phyloP scores from a whole-genome alignment of 2,888 invertebrate genomes.

The Dusona sp. region DNA sequence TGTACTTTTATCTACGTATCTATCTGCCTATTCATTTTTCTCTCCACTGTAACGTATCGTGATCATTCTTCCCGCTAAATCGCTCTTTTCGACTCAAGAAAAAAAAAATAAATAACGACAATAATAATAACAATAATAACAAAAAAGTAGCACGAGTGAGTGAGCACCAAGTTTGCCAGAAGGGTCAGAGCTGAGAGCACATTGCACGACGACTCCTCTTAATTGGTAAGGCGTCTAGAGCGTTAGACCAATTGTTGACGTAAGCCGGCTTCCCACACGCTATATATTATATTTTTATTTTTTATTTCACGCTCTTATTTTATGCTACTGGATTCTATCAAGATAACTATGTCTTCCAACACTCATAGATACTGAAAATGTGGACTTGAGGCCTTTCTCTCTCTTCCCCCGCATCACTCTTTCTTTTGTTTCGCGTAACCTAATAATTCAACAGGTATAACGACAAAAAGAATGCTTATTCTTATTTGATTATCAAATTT shows the following conservation, averaged over 20 bases:
- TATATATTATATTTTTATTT: constrained; percentile 43
- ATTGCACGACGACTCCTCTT: constrained; percentile 73
- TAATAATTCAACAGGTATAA: not conserved
- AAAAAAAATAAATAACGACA: constrained; percentile 13
- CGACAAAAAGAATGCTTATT: not conserved
- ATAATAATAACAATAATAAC: constrained; percentile 12
- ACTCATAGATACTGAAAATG: not conserved
- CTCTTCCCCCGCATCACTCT: not conserved
- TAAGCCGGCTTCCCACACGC: constrained; percentile 77
- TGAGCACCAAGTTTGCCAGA: constrained; percentile 30
- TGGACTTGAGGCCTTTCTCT: not conserved
- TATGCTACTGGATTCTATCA: constrained; percentile 31
- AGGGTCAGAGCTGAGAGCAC: constrained; percentile 65
- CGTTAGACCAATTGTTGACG: constrained; percentile 79
- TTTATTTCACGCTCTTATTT: constrained; percentile 1
- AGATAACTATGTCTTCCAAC: constrained; percentile 3
- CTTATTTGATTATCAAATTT: not conserved
- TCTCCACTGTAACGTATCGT: not conserved
- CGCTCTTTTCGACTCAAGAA: not conserved
- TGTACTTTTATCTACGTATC: constrained; percentile 22
- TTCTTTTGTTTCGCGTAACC: constrained; percentile 1
- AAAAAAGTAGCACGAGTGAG: constrained; percentile 42
- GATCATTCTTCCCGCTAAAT: constrained; percentile 27
- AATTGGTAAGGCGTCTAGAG: constrained; percentile 80
- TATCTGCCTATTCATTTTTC: constrained; percentile 37